These are phyloP conservation scores for Phaedon cochleariae DNA, from an alignment of 2,888 invertebrate species.

Conservation along the genomic window DNA sequence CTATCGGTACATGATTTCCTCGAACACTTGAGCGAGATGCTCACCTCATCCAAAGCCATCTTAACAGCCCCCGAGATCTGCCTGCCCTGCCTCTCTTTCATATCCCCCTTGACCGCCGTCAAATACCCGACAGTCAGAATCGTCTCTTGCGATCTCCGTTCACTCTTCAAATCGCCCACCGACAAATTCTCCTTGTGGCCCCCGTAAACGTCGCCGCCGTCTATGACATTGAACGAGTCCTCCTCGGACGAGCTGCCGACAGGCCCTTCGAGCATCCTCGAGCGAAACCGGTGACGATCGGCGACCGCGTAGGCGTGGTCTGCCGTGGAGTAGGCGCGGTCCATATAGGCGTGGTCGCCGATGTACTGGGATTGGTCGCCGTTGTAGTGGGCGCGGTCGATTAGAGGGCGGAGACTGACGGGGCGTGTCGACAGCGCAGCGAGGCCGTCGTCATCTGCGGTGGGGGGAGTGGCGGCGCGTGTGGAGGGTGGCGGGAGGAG, in stretches of 20 bases:
- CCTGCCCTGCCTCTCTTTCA: slow-evolving; percentile 83
- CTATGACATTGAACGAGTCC: slow-evolving; percentile 14
- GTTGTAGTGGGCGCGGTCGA: neutral
- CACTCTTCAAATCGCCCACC: slow-evolving; percentile 61
- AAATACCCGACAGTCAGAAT: slow-evolving; percentile 86
- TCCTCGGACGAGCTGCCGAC: neutral
- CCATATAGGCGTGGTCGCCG: slow-evolving; percentile 2
- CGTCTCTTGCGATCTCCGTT: slow-evolving; percentile 65
- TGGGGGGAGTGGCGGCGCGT: slow-evolving; percentile 38
- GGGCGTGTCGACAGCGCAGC: slow-evolving; percentile 37
- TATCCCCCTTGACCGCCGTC: slow-evolving; percentile 77
- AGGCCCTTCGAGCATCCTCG: neutral
- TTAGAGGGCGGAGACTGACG: slow-evolving; percentile 31
- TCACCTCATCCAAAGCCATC: slow-evolving; percentile 85
- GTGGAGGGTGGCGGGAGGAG: slow-evolving; percentile 33
- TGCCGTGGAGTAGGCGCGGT: slow-evolving; percentile 17
- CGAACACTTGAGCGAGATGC: too few species aligned
- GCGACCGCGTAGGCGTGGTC: neutral
- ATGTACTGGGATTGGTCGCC: too few species aligned
- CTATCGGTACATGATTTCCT: too few species aligned
- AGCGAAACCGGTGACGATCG: neutral
- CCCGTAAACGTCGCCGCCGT: neutral
- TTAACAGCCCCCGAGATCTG: slow-evolving; percentile 91
- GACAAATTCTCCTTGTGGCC: slow-evolving; percentile 39
- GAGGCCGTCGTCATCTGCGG: slow-evolving; percentile 31